Percentiles rank a stretch among this genome's conserved stretches.
Evolutionary conservation across 2,797 vertebrate genomes (phyloP).

Genomic region (Leontocebus nigricollis): DNA sequence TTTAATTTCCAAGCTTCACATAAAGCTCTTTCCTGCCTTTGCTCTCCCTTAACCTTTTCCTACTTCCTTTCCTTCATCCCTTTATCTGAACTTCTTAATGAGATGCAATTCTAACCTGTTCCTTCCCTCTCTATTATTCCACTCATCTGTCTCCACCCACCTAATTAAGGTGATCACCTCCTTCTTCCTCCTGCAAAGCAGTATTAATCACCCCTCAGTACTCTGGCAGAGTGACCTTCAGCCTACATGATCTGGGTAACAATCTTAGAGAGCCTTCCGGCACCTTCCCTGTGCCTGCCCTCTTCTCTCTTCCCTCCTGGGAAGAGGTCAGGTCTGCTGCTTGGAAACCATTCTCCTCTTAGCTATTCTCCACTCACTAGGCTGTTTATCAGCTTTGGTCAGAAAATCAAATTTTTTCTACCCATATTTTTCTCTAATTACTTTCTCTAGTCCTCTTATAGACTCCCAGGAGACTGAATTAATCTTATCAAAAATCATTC

Average conservation of each 20-base stretch:
- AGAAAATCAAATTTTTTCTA: conserved; percentile 49
- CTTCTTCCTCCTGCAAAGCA: conserved; percentile 46
- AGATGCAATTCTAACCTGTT: not conserved
- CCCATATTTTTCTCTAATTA: conserved; percentile 31
- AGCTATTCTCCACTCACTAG: not conserved
- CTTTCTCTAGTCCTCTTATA: conserved; percentile 47
- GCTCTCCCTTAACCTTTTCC: not conserved
- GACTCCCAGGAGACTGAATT: not conserved
- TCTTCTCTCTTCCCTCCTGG: not conserved
- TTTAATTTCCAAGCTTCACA: conserved; percentile 71
- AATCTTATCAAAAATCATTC: conserved; percentile 20
- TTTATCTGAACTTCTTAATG: not conserved
- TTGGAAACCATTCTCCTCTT: conserved; percentile 21
- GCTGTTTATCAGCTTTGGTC: conserved; percentile 8
- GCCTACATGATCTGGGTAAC: conserved; percentile 14
- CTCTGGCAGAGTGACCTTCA: conserved; percentile 7
- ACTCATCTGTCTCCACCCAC: conserved; percentile 60
- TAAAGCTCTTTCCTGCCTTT: conserved; percentile 1
- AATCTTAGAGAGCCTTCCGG: not conserved
- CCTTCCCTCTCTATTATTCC: conserved; percentile 41
- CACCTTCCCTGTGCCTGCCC: not conserved
- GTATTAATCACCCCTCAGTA: conserved; percentile 33
- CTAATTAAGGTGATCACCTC: conserved; percentile 62
- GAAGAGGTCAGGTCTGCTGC: not conserved
- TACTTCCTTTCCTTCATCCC: not conserved